These are phyloP conservation scores for Therioaphis trifolii DNA, from an alignment of 2,888 invertebrate genomes.

Conservation along the genomic window DNA sequence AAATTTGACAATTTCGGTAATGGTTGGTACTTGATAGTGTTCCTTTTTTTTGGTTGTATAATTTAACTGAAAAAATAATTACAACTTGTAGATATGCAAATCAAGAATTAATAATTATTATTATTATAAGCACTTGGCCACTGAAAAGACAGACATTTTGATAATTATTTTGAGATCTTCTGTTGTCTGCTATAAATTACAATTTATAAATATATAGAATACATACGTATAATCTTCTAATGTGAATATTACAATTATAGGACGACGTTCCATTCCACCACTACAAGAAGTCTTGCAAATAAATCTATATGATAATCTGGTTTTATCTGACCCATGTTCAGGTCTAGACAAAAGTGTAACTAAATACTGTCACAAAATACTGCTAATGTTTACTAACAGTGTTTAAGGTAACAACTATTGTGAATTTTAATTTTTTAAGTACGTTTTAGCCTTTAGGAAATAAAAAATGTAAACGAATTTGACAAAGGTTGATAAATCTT, in stretches of 20 bases:
- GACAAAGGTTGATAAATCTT: too few relatives aligned
- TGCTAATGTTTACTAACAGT: too few relatives aligned
- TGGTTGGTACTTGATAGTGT: constrained; percentile 34
- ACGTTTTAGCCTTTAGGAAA: too few relatives aligned
- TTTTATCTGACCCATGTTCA: constrained; percentile 61
- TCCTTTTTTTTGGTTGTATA: constrained; percentile 30
- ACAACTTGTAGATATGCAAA: too few relatives aligned
- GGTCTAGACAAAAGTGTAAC: constrained; percentile 62
- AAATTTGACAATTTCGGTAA: too few relatives aligned
- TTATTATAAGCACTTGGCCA: constrained; percentile 73
- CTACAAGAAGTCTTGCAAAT: constrained; percentile 83
- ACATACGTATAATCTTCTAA: constrained; percentile 74
- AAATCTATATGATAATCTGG: constrained; percentile 73
- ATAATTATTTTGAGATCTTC: too few relatives aligned
- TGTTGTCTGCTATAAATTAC: too few relatives aligned
- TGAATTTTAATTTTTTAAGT: too few relatives aligned
- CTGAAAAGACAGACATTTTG: constrained; percentile 70
- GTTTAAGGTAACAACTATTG: too few relatives aligned
- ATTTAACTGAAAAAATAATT: constrained; percentile 28
- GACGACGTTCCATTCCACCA: constrained; percentile 81
- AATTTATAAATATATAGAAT: not conserved
- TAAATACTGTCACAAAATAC: too few relatives aligned
- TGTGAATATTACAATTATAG: constrained; percentile 78
- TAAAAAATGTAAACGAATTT: too few relatives aligned
- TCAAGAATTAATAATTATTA: too few relatives aligned